Conservation (phyloP, 2,113 vertebrate species). For the Dasyornis broadbenti region DNA sequence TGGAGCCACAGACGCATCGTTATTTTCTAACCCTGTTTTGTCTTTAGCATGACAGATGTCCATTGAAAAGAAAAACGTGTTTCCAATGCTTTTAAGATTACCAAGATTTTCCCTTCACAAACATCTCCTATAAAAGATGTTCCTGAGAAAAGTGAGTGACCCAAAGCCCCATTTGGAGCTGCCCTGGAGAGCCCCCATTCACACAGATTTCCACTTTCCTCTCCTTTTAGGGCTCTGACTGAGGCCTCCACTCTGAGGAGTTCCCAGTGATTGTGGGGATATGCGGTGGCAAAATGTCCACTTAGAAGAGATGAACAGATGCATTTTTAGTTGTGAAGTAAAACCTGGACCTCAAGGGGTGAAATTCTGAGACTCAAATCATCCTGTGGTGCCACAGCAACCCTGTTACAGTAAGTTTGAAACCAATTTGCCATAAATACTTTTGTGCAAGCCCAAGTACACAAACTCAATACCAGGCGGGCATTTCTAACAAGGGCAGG, state of each 20-base stretch:
- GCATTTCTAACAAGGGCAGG: not conserved
- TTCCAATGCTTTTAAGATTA: not conserved
- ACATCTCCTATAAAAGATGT: not conserved
- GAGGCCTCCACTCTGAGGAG: not conserved
- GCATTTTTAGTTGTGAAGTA: not conserved
- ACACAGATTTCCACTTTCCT: not conserved
- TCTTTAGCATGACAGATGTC: constrained; percentile 29
- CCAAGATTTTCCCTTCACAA: not conserved
- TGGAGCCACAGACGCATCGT: not conserved
- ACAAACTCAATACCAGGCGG: not conserved
- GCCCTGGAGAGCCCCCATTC: not conserved
- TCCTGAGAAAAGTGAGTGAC: not conserved
- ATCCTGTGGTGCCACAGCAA: not conserved
- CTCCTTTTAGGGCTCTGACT: not conserved
- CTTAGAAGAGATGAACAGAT: not conserved
- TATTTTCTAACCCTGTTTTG: not conserved
- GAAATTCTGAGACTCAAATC: not conserved
- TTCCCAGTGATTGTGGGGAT: not conserved
- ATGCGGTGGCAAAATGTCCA: not conserved
- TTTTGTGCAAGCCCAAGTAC: not conserved
- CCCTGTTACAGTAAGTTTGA: not conserved
- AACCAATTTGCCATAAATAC: not conserved
- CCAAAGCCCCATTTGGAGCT: not conserved
- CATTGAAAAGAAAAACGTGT: constrained; percentile 31
- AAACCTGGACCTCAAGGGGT: not conserved